Base-by-base conservation (phyloP, 92 coral and sea anemone genomes). In the Porites evermanni region DNA sequence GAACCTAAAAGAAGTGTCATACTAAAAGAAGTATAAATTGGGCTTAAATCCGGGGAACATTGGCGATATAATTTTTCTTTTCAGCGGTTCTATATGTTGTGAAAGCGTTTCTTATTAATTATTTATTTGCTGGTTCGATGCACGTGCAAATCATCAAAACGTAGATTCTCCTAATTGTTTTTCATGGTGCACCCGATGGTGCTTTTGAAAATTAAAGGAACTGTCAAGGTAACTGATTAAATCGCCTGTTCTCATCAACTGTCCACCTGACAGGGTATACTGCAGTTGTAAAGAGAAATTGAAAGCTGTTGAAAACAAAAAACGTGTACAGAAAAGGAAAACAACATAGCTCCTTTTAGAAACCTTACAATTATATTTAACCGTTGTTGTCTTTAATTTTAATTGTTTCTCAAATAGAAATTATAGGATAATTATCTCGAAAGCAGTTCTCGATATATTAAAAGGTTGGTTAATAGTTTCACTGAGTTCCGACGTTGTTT, bases 1-100 rank as follows among this genome's bases (percentile, higher is more conserved):
- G 21, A 18, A 23, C 72, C 29, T 1, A 53, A 6, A 12, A 17
- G 72, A 83, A 73, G 20, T 23, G 64, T 66, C 87, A 83, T 83
- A 64, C 11, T 52, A n/a, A 12, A 14, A 53, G 16, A 56, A 23
- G 13, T n/a, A 21, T 10, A 11, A 24, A 29, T 9, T n/a, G 14
- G 77, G 21, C 6, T 26, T 20, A 81, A 81, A 29, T n/a, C 44
- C 69, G 16, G 47, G 0, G n/a, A 81, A 20, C 8, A 68, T 24
- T n/a, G 32, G 52, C 6, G 72, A 53, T 18, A 4, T 47, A 14
- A 56, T 4, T 18, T 65, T 56, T 47, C 58, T 38, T 11, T 24
- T 0, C 10, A 81, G 19, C 29, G 54, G 58, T 72, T 58, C 9
- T n/a, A n/a, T 70, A 58, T 58, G 11, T 29, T 32, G 58, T 29